phyloP scores from a whole-genome alignment of 2,797 vertebrate genomes.

The Microctenopoma steveboyesi region DNA sequence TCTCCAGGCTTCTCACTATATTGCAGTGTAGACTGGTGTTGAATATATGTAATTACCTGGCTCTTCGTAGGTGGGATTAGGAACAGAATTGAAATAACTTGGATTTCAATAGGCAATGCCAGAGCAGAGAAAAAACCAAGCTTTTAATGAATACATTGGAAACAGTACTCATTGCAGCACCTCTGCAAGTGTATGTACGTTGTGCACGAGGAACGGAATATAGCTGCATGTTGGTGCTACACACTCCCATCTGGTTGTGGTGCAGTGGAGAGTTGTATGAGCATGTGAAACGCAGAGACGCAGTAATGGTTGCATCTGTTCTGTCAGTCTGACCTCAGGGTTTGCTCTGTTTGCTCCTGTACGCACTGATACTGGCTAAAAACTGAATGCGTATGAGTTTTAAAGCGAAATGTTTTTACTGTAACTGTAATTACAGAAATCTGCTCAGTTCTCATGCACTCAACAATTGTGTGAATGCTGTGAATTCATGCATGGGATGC shows the following conservation, averaged over 20 bases:
- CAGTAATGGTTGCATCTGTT: slow-evolving; percentile 66
- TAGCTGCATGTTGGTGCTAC: slow-evolving; percentile 11
- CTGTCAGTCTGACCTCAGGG: slow-evolving; percentile 55
- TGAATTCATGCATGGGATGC: slow-evolving; percentile 27
- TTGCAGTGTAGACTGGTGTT: slow-evolving; percentile 56
- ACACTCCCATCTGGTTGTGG: slow-evolving; percentile 31
- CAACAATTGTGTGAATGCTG: slow-evolving; percentile 22
- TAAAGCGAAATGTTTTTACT: slow-evolving; percentile 24
- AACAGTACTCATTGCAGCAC: slow-evolving; percentile 15
- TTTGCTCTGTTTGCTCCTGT: slow-evolving; percentile 46
- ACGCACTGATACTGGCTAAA: slow-evolving; percentile 12
- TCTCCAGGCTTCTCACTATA: slow-evolving; percentile 35
- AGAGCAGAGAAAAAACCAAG: slow-evolving; percentile 22
- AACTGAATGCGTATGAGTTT: slow-evolving; percentile 3
- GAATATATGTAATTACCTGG: slow-evolving; percentile 76
- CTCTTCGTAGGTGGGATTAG: slow-evolving; percentile 65
- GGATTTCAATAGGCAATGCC: slow-evolving; percentile 48
- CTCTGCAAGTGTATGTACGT: neutral
- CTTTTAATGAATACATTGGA: slow-evolving; percentile 35
- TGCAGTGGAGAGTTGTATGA: slow-evolving; percentile 56
- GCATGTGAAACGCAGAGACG: slow-evolving; percentile 51
- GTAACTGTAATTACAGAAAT: slow-evolving; percentile 4
- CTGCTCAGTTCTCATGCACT: slow-evolving; percentile 20
- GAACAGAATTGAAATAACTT: slow-evolving; percentile 66
- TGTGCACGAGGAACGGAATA: slow-evolving; percentile 23